Evolutionary conservation across 2,113 vertebrate species (phyloP), one percentile per base, ranked within the genome.

Genomic region (Callospermophilus lateralis): DNA sequence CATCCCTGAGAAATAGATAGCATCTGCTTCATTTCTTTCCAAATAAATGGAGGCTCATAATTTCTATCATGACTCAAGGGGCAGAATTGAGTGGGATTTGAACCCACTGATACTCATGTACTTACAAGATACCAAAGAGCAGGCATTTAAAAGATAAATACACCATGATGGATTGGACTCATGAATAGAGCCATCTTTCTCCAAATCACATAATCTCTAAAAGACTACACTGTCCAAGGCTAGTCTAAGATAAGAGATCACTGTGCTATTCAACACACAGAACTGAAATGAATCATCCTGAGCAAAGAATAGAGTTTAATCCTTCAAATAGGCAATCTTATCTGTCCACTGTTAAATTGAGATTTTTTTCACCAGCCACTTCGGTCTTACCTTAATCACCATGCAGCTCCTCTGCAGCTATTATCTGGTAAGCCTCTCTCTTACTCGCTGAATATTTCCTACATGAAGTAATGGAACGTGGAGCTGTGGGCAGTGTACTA

Each of bases 401-500:
- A 61, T 3, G 48, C 28, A 76, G 90, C 63, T 84, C 61, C 88
- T 96, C 92, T 94, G 55, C 34, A 85, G 94, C 79, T 92, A 72
- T 92, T 84, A 90, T 96, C 94, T 96, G 58, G 85, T 92, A 97
- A 96, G 34, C 51, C 37, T 90, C 61, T 83, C 91, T 96, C 93
- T 97, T 67, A 63, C 65, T 93, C 42, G 22, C 72, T 84, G 80
- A 96, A 97, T 97, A 97, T 92, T 97, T 97, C 94, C 87, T 85
- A 93, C 32, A 68, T 97, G 98, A 97, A 97, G 94, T 98, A 83
- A 97, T 93, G 89, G 93, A 96, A 97, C 22, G 6, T 63, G 61
- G 79, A 84, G 90, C 92, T 92, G 84, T 90, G 91, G 85, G 84
- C 72, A 83, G 70, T 80, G 61, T 32, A 53, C 58, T 95, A 67